Evolutionary conservation across 2,888 invertebrate species (phyloP), one percentile per base, ranked within the genome.

Genomic region (Neoascia interrupta): DNA sequence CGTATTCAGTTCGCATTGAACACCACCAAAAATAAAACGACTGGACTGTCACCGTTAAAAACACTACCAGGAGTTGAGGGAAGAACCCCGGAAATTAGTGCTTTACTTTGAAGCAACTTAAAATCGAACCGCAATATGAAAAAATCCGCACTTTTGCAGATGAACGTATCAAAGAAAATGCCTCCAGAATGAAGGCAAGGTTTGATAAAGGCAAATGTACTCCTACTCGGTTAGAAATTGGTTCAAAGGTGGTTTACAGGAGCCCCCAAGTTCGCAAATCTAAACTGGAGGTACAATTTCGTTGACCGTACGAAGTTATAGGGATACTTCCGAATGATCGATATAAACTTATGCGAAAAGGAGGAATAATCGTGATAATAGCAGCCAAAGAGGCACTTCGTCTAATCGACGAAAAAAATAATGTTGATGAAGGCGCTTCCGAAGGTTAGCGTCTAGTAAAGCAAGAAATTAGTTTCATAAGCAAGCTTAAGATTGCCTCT

Each of bases 31-130:
- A 61, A 49, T 41, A 60, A 60, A 26, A 45, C 60, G 1, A 3
- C 41, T 16, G 41, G 26, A 26, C 8, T 26, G 26, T 26, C 26
- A 26, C 26, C 26, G 8, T 13, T 37, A 37, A 37, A 5, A 10
- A 13, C 11, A 5, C 15, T 37, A 5, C 5, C 0, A 1, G 4
- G 26, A 4, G 8, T 26, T 26, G 26, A 26, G n/a, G 60, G 45
- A 1, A 3, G 58, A 43, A 58, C 58, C 21, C 45, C 31, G 23
- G 58, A 58, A 34, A 5, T 43, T 18, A 23, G 58, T 19, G 43
- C 58, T 3, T 8, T 58, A 1, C 11, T n/a, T n/a, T 43, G 3
- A 19, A 34, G 21, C 21, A 53, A 34, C n/a, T 53, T 1, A n/a
- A 13, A 39, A 28, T 54, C 4, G 19, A 54, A 18, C 53, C 37